Conservation (phyloP, 2,113 vertebrate species). For the Enhydra lutris region DNA sequence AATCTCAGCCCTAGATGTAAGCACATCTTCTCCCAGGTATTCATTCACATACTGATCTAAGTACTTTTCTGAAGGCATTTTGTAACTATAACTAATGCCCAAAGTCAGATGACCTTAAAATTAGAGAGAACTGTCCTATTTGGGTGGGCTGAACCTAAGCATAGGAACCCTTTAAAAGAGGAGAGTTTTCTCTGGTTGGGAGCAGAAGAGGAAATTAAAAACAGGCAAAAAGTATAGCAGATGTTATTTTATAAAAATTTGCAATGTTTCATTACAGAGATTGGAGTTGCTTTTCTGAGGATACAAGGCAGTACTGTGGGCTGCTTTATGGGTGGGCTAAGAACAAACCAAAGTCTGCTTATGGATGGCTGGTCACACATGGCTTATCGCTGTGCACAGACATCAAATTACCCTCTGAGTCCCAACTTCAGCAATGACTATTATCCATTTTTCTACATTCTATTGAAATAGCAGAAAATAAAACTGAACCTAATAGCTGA, state of each 20-base stretch:
- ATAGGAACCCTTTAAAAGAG: not conserved
- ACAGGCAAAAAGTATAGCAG: not conserved
- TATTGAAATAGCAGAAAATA: not conserved
- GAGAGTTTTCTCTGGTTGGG: not conserved
- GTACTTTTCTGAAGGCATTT: not conserved
- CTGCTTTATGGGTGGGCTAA: not conserved
- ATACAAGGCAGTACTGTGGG: not conserved
- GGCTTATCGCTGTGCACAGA: not conserved
- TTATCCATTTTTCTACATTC: not conserved
- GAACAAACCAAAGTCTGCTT: not conserved
- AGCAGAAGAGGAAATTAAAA: not conserved
- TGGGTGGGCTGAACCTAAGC: not conserved
- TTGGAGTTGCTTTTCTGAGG: not conserved
- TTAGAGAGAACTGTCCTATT: not conserved
- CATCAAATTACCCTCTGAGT: slow-evolving; percentile 27
- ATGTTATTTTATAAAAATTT: not conserved
- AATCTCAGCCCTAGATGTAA: not conserved
- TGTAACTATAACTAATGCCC: not conserved
- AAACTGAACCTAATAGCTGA: not conserved
- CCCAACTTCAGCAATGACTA: not conserved
- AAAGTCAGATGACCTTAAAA: not conserved
- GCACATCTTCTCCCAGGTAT: not conserved
- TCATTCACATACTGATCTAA: not conserved
- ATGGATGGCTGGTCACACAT: not conserved
- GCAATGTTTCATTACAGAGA: not conserved